A percentile compares a stretch with the other conserved stretches of the same genome.
These are phyloP conservation scores for Sciurus carolinensis DNA, from an alignment of 2,797 vertebrate species.

Conservation along the genomic window DNA sequence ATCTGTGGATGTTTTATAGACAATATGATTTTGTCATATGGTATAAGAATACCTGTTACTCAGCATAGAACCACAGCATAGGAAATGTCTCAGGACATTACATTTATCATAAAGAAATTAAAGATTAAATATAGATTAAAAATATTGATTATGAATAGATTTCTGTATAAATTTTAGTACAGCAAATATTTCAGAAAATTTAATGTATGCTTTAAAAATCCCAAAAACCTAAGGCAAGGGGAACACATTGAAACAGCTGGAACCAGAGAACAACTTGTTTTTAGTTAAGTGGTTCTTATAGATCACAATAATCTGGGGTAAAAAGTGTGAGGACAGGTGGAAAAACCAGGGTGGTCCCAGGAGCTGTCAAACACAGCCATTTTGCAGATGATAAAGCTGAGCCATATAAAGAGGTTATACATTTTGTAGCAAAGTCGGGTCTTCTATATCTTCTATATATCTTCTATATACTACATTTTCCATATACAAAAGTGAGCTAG, in stretches of 20 bases:
- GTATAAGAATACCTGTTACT: not conserved
- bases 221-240: not conserved
- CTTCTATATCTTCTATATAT: not conserved
- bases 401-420: not conserved
- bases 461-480: not conserved
- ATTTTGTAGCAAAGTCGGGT: not conserved
- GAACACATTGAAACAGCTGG: not conserved
- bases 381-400: constrained; percentile 2
- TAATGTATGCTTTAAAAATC: not conserved
- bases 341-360: not conserved
- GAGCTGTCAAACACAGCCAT: not conserved
- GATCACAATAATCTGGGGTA: not conserved
- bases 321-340: not conserved
- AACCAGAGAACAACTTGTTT: not conserved
- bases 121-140: not conserved
- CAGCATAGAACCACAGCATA: not conserved
- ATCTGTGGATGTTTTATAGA: not conserved
- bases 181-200: constrained; percentile 29
- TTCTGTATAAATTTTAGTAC: not conserved
- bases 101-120: constrained; percentile 1
- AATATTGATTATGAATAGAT: not conserved
- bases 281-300: not conserved
- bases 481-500: not conserved
- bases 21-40: not conserved
- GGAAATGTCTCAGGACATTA: not conserved